These are phyloP conservation scores for Rhingia campestris DNA, from an alignment of 2,888 invertebrate genomes.

Conservation along the genomic window DNA sequence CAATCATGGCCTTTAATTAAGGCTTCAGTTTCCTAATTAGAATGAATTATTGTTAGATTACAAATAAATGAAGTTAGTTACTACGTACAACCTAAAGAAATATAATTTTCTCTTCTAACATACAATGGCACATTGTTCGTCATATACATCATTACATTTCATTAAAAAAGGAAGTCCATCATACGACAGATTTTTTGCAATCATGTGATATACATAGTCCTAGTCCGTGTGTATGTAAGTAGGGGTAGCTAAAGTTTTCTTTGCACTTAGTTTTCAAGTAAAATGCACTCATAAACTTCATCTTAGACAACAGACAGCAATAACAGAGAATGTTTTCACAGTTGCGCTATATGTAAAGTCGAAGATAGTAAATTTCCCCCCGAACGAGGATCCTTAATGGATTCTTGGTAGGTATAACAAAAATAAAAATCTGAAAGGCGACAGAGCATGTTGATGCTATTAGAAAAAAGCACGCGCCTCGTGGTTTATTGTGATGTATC, in stretches of 20 bases:
- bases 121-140: not conserved
- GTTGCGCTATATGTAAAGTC: not conserved
- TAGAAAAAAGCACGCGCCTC: conserved; percentile 48
- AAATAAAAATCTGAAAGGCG: conserved; percentile 5
- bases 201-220: not conserved
- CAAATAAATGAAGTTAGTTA: conserved; percentile 38
- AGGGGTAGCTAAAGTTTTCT: conserved; percentile 24
- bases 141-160: conserved; percentile 4
- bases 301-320: conserved; percentile 20
- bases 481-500: conserved; percentile 10
- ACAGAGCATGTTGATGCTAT: conserved; percentile 22
- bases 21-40: conserved; percentile 15
- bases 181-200: conserved; percentile 41
- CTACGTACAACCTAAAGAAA: not conserved
- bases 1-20: conserved; percentile 16
- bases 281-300: conserved; percentile 45
- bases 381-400: conserved; percentile 30
- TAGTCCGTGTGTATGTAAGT: conserved; percentile 26
- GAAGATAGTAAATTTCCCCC: not conserved
- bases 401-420: conserved; percentile 5
- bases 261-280: conserved; percentile 24
- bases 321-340: not conserved
- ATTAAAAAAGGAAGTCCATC: conserved; percentile 6
- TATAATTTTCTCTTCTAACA: not conserved
- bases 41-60: conserved; percentile 46